A percentile compares a stretch with the other conserved stretches of the same genome.
phyloP scores from a whole-genome alignment of 2,113 vertebrate species.

The Epinephelus moara region DNA sequence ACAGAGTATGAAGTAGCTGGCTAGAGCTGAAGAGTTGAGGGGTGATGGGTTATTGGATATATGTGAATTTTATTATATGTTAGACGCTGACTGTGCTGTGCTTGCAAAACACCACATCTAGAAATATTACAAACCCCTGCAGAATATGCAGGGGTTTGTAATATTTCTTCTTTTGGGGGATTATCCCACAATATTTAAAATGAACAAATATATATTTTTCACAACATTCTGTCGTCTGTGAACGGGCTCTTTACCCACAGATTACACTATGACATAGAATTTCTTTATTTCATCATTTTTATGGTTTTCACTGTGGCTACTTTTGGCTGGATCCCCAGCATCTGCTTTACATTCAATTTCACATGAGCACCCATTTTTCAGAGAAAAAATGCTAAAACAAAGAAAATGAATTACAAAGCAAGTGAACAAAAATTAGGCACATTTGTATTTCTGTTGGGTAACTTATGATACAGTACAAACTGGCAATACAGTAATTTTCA shows the following conservation, averaged over 20 bases:
- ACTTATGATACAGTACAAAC: constrained; percentile 37
- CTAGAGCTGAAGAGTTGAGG: background rate
- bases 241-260: constrained; percentile 15
- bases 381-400: constrained; percentile 31
- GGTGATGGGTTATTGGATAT: background rate
- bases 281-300: constrained; percentile 45
- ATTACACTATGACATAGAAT: constrained; percentile 32
- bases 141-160: background rate
- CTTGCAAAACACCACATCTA: background rate
- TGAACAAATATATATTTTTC: constrained; percentile 12
- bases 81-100: background rate
- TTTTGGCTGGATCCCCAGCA: constrained; percentile 31
- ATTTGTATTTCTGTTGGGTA: constrained; percentile 45
- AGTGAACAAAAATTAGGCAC: constrained; percentile 30
- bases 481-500: constrained; percentile 38
- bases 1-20: background rate
- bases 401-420: constrained; percentile 45
- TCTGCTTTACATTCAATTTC: constrained; percentile 50
- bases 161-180: background rate
- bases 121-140: background rate
- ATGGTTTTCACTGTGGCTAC: constrained; percentile 42
- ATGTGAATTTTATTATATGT: constrained; percentile 1
- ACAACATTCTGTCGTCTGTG: constrained; percentile 7
- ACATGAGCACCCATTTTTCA: constrained; percentile 23
- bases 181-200: background rate